These are phyloP conservation scores for Apolygus lucorum DNA, from an alignment of 1,140 invertebrate species.

Conservation along the genomic window DNA sequence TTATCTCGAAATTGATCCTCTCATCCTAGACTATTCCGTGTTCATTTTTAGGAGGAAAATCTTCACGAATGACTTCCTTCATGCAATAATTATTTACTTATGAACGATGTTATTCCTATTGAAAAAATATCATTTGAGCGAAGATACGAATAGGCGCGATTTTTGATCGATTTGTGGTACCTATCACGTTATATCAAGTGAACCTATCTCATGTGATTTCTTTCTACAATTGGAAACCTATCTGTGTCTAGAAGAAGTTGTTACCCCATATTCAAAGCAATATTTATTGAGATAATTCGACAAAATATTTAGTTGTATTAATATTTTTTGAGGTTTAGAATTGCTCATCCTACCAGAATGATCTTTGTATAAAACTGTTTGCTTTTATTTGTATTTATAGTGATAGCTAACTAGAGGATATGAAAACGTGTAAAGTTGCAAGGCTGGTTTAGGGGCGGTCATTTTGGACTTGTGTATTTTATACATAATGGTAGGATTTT, in stretches of 20 bases:
- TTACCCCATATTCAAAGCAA: background rate
- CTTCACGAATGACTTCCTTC: too few species aligned
- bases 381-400: slow-evolving; percentile 14
- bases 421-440: slow-evolving; percentile 7
- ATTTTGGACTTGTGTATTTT: slow-evolving; percentile 26
- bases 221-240: background rate
- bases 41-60: too few species aligned
- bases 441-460: slow-evolving; percentile 12
- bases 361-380: slow-evolving; percentile 14
- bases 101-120: background rate
- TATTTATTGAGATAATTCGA: slow-evolving; percentile 4
- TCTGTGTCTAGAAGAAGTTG: background rate
- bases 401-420: background rate
- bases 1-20: too few species aligned
- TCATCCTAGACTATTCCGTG: too few species aligned
- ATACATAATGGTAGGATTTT: slow-evolving; percentile 22
- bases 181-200: background rate
- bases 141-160: background rate
- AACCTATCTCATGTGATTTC: background rate
- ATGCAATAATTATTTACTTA: background rate
- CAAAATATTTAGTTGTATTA: background rate
- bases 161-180: background rate
- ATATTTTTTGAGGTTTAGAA: background rate
- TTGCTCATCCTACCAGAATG: slow-evolving; percentile 13
- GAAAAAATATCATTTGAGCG: background rate